Percentiles rank a stretch among this genome's conserved stretches.
These are phyloP conservation scores for Streblospio benedicti DNA, from an alignment of 1,140 invertebrate species.

Conservation along the genomic window DNA sequence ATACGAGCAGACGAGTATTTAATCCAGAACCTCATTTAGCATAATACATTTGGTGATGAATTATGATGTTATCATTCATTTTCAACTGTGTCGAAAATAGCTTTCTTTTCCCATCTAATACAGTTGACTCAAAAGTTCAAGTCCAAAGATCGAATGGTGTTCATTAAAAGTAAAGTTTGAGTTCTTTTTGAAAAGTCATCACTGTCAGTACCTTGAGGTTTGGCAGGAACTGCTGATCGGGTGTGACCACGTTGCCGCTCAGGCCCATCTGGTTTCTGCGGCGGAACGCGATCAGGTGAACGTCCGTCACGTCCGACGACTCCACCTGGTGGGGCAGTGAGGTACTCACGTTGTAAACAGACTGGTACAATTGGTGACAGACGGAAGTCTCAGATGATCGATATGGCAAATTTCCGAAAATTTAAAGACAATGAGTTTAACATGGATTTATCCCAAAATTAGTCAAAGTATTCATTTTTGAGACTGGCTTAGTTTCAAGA, in stretches of 20 bases:
- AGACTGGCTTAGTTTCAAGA: no score
- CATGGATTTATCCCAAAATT: no score
- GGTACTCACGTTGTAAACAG: no score
- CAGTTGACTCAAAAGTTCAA: no score
- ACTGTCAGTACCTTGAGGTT: constrained; percentile 56
- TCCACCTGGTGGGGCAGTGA: constrained; percentile 45
- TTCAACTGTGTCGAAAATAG: background rate
- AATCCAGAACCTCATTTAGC: background rate
- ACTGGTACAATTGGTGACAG: no score
- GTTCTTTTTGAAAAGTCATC: background rate
- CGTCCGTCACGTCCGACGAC: constrained; percentile 57
- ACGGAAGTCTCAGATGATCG: no score
- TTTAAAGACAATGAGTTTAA: no score
- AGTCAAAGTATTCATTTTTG: no score
- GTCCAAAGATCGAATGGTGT: no score
- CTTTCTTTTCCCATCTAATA: background rate
- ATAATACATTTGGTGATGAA: background rate
- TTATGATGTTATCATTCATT: background rate
- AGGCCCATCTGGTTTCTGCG: constrained; percentile 66
- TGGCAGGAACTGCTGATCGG: constrained; percentile 63
- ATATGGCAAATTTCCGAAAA: no score
- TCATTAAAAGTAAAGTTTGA: background rate
- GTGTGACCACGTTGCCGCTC: constrained; percentile 60
- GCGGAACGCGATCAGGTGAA: constrained; percentile 68
- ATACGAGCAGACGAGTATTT: background rate